Evolutionary conservation across 2,888 invertebrate genomes (phyloP).

Genomic region (Andrena bucephala): DNA sequence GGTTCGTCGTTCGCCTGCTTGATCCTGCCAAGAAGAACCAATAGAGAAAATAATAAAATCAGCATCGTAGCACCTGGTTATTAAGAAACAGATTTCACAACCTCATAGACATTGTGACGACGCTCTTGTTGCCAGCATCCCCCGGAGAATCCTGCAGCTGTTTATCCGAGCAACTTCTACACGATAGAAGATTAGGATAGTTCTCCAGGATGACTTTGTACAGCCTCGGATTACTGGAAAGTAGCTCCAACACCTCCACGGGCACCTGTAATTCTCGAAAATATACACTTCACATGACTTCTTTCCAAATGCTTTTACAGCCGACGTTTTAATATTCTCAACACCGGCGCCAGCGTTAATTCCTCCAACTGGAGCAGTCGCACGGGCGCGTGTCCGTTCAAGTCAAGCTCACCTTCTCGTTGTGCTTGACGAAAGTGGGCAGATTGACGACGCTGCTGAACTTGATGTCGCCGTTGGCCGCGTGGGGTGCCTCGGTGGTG

Average conservation of each 20-base stretch:
- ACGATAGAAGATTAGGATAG: constrained; percentile 89
- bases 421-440: constrained; percentile 90
- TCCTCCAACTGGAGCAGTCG: background rate
- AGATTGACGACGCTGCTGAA: constrained; percentile 90
- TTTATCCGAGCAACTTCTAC: constrained; percentile 89
- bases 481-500: constrained; percentile 86
- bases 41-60: background rate
- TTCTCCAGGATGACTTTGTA: constrained; percentile 91
- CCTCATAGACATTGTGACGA: constrained; percentile 88
- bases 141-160: constrained; percentile 85
- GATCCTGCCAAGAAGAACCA: constrained; percentile 68
- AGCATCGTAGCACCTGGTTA: too few species aligned
- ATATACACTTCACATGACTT: constrained; percentile 3
- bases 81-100: constrained; percentile 67
- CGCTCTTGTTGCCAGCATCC: constrained; percentile 85
- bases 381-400: background rate
- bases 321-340: background rate
- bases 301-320: background rate
- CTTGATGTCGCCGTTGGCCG: constrained; percentile 85
- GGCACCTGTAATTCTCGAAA: constrained; percentile 86
- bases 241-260: constrained; percentile 88
- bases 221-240: constrained; percentile 88
- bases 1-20: constrained; percentile 79
- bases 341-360: too few species aligned
- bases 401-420: constrained; percentile 87